Base-by-base conservation (phyloP, 30 jellyfish, hydroid and myxozoan species). In the Cassiopea xamachana region DNA sequence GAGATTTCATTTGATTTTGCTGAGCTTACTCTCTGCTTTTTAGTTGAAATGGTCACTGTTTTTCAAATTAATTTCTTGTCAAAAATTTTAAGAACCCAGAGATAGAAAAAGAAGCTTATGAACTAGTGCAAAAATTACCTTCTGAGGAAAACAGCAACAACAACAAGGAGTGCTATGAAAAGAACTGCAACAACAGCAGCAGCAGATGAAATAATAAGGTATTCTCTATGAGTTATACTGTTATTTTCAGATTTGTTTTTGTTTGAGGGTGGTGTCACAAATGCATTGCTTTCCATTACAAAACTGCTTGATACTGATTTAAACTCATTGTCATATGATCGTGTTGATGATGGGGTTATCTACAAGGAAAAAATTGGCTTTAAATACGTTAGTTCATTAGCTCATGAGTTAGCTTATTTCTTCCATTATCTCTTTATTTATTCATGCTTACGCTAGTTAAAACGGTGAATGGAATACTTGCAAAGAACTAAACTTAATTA, bases 151-250 rank as follows among this genome's bases (percentile, higher is more conserved):
- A 83, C 0, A 58, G 48, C 49, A 8, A 60, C 61, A 1, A 83
- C 17, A n/a, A 83, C 77, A 0, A 83, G 84, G 7, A 69, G 73
- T 19, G 70, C 10, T 60, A 83, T 69, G 79, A 73, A 69, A 46
- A 68, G 51, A 60, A 83, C 17, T 47, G 91, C 91, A 46, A 58
- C 58, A 8, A 77, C 91, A 69, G 91, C 91, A 7, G 70, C 60
- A 47, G 70, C 59, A 72, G 84, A 69, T 83, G 91, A 83, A 69
- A 83, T 16, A 61, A 83, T 48, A 0, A 83, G 49, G 45, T 83
- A 83, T 83, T 72, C 70, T 6, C 43, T 64, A 2, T 60, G 76
- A 1, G 7, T 45, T 2, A 59, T 82, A 70, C 70, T 84, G 49
- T 69, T 17, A 39, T 50, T 71, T n/a, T 19, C 64, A 8, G 91